These are phyloP conservation scores for Mastomys natalensis DNA, from an alignment of 2,113 vertebrate species.

Conservation along the genomic window DNA sequence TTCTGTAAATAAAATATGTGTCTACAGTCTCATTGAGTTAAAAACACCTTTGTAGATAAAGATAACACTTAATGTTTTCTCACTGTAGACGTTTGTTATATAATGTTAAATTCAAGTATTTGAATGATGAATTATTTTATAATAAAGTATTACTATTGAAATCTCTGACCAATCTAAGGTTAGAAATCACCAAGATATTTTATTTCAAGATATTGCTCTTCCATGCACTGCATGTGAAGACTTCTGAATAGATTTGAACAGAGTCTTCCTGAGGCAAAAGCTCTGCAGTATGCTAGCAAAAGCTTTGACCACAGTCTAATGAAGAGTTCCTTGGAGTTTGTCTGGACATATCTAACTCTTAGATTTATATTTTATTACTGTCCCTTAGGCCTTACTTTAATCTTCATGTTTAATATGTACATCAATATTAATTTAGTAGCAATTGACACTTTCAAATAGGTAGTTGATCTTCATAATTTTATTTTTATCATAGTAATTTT, in stretches of 20 bases:
- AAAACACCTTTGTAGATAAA: neutral
- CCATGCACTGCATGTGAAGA: neutral
- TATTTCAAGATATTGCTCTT: neutral
- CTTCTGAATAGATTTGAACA: neutral
- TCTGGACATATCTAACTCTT: neutral
- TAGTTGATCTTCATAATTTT: neutral
- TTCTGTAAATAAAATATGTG: neutral
- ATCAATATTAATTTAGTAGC: neutral
- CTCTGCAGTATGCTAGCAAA: neutral
- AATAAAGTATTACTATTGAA: neutral
- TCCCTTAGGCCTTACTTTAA: neutral
- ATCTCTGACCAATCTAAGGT: neutral
- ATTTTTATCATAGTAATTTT: neutral
- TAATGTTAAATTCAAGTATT: neutral
- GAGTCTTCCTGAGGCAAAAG: neutral
- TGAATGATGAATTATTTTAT: neutral
- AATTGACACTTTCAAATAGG: constrained; percentile 6
- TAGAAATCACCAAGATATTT: neutral
- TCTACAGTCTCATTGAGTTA: neutral
- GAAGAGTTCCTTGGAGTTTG: neutral
- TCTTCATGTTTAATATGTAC: neutral
- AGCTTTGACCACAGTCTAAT: neutral
- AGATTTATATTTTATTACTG: neutral
- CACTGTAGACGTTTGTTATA: neutral
- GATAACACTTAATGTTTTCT: neutral